Base-by-base conservation (phyloP, 2,797 vertebrate genomes). In the Denticeps clupeoides region DNA sequence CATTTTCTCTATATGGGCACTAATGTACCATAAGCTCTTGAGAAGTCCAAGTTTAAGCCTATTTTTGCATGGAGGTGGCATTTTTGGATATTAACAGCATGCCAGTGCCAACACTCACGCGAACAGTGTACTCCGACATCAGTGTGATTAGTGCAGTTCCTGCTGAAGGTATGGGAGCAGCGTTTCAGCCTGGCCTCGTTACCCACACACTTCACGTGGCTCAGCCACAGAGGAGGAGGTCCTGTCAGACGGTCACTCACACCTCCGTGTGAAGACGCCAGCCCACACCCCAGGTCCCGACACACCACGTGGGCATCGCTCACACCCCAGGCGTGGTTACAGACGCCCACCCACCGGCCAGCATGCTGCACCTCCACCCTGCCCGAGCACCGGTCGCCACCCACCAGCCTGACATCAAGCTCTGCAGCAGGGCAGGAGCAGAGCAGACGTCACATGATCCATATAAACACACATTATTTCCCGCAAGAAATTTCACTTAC, bases 271-370 rank as follows among this genome's bases (percentile, higher is more conserved):
- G 45, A 54, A 19, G 70, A 67, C 5, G 77, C 78, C 5, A 77
- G 59, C 26, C 83, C 81, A 29, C 83, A 86, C 53, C 75, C 74
- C 56, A 84, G 62, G 67, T 83, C 76, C 58, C 73, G 43, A 44
- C 83, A 86, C 27, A 83, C 82, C 52, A 83, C 80, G 2, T 76
- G 46, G 1, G 82, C 79, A 21, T 82, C 80, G 12, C 57, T 60
- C 6, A 74, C 33, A 58, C 78, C 73, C 82, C 83, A 86, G 21
- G 60, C 74, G 1, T 53, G 53, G 63, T 76, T 70, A 3, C 82
- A 84, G 3, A 86, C 77, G 0, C 81, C 81, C 25, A 76, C 79
- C 83, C 83, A 86, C 55, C 75, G 70, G 45, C 67, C 56, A 23
- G 68, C 66, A 44, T 59, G 67, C 47, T 70, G 75, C 1, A 86